Evolutionary conservation across 2,113 vertebrate species (phyloP), one percentile per base, ranked within the genome.

Genomic region (Rhadina sibilatrix): DNA sequence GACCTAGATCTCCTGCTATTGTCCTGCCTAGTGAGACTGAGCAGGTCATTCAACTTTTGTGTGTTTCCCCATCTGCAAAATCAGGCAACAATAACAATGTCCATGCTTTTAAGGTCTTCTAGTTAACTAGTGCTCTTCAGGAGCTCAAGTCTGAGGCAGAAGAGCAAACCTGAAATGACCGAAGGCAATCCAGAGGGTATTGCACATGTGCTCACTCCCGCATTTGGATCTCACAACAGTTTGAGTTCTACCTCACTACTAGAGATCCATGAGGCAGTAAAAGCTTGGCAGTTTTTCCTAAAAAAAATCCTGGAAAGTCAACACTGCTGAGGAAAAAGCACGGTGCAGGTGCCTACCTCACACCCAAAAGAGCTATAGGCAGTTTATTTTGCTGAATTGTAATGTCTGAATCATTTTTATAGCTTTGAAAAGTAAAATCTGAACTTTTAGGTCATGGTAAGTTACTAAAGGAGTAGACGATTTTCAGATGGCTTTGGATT

Each of bases 371-470:
- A 57, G n/a, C n/a, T n/a, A 65, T 6, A 61, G 16, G n/a, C 28
- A 44, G 17, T 33, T 69, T 65, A n/a, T 53, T 72, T 84, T 47
- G 20, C 46, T 27, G 23, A 78, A 64, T 31, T 37, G 31, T 54
- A 57, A 38, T 21, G 22, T 42, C 57, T 38, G 9, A 9, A 50
- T 56, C 38, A 46, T 52, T 72, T 94, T 33, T 30, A 49, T 22
- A 82, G 27, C 25, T 85, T 77, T 54, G 46, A 91, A 87, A 95
- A 72, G 44, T 53, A 93, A 89, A 85, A 76, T 30, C 59, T 27
- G 31, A 72, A 71, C 40, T 79, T 76, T 22, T 9, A 79, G 35
- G 24, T 82, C 27, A 50, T 5, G 18, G 15, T n/a, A 70, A 75
- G 17, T 59, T 83, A 86, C 42, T 75, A 52, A 25, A 83, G 47